Evolutionary conservation across 1,140 invertebrate genomes (phyloP), one percentile per base, ranked within the genome.

Genomic region (Helicoverpa zea): DNA sequence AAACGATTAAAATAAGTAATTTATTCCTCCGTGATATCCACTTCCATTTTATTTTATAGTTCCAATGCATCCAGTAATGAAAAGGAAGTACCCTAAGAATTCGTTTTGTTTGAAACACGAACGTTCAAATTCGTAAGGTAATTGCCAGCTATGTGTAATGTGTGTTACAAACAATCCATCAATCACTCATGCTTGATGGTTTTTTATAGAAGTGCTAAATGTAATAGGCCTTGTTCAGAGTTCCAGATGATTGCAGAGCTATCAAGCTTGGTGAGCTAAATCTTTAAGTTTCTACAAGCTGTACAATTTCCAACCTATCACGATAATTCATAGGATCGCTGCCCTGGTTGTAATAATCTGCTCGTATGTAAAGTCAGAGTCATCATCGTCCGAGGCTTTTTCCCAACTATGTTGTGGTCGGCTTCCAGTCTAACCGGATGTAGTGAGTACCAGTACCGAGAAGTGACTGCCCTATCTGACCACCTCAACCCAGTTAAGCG

Each of bases 131-230:
- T 2, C 5, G 58, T 43, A 43, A 43, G 35, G 35, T 9, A 64
- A 64, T 64, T 43, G 63, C 63, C 30, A 64, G 13, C 29, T 16
- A 64, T 64, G 61, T 64, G 61, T 64, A 64, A 64, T 14, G 7
- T 35, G 23, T 43, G 61, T 43, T 63, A 43, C 35, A 7, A 35
- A 14, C 35, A 16, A 64, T 64, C 30, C 30, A 16, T 64, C 61
- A 64, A 64, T 64, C 61, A 64, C 4, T 64, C 61, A 64, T 7
- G 29, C 61, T 59, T 59, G 58, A 59, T 59, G 11, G 1, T 59
- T 59, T 58, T 59, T 59, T 59, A 43, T 43, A 43, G 5, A 43
- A 9, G 35, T 43, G 35, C 35, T 43, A 43, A 18, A 29, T 13
- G 58, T 29, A 59, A 59, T 59, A 29, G 5, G 23, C 11, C 10